phyloP scores from a whole-genome alignment of 1,140 invertebrate species.

The Pachypeltis micranthus region DNA sequence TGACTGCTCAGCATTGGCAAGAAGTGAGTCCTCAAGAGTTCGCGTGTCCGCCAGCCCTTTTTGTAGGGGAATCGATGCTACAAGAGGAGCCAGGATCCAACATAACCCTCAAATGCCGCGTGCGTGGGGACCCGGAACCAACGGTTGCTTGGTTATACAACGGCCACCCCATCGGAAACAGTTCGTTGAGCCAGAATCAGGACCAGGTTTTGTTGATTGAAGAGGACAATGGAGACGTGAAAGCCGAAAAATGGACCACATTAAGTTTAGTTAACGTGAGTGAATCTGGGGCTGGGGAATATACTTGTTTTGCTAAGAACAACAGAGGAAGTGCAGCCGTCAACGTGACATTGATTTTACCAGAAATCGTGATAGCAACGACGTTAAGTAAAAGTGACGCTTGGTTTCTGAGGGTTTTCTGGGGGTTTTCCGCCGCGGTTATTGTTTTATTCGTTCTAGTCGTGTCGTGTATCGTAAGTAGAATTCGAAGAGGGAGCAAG shows the following conservation, averaged over 20 bases:
- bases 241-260: conserved; percentile 51
- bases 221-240: conserved; percentile 29
- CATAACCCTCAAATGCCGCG: conserved; percentile 64
- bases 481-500: conserved; percentile 36
- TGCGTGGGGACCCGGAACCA: conserved; percentile 70
- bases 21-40: conserved; percentile 52
- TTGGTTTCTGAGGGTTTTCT: conserved; percentile 43
- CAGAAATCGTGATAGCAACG: conserved; percentile 51
- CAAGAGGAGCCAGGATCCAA: conserved; percentile 61
- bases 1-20: conserved; percentile 51
- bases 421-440: conserved; percentile 41
- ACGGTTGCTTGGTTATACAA: conserved; percentile 72
- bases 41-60: conserved; percentile 57
- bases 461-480: conserved; percentile 44
- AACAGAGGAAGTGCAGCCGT: conserved; percentile 52
- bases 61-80: conserved; percentile 45
- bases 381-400: conserved; percentile 48
- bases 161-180: conserved; percentile 35
- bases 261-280: conserved; percentile 59
- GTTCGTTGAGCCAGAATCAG: conserved; percentile 33
- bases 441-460: conserved; percentile 40
- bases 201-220: conserved; percentile 36
- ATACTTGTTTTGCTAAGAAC: conserved; percentile 66
- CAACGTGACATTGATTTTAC: conserved; percentile 57
- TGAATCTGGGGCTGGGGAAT: conserved; percentile 65